Evolutionary conservation across 2,888 invertebrate genomes (phyloP).

Genomic region (Suillia variegata): DNA sequence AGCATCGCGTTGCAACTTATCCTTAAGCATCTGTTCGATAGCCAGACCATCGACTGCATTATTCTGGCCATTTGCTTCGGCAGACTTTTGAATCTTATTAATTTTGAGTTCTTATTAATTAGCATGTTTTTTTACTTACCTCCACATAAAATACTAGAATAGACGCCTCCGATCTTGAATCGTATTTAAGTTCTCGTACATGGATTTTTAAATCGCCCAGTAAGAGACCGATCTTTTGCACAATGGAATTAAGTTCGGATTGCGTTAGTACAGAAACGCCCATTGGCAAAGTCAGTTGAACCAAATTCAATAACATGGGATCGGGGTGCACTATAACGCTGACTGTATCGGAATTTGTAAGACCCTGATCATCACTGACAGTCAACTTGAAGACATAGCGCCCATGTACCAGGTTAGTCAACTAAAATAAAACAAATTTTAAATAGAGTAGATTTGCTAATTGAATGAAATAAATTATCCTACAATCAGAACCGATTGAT

Average conservation of each 20-base stretch:
- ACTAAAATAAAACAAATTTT: conserved; percentile 60
- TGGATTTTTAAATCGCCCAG: conserved; percentile 74
- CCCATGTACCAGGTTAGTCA: conserved; percentile 85
- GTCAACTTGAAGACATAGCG: conserved; percentile 86
- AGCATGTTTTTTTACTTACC: conserved; percentile 36
- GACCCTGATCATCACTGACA: conserved; percentile 90
- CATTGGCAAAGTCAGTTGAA: conserved; percentile 81
- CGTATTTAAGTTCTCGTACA: conserved; percentile 66
- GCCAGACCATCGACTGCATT: conserved; percentile 66
- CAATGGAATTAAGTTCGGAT: conserved; percentile 69
- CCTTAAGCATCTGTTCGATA: conserved; percentile 70
- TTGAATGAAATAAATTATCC: conserved; percentile 50
- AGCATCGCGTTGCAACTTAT: conserved; percentile 73
- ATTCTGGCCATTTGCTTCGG: conserved; percentile 46
- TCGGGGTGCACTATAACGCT: conserved; percentile 83
- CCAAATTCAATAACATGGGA: conserved; percentile 74
- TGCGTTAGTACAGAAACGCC: conserved; percentile 72
- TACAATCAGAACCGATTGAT: conserved; percentile 77
- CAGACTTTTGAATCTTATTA: conserved; percentile 10
- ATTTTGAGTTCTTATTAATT: not conserved
- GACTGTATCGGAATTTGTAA: conserved; percentile 80
- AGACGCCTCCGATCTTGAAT: conserved; percentile 68
- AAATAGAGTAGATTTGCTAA: not conserved
- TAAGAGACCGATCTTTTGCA: conserved; percentile 74
- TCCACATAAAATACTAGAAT: conserved; percentile 73